Base-by-base conservation (phyloP, 2,113 vertebrate species). In the Gymnocephalus cernua region DNA sequence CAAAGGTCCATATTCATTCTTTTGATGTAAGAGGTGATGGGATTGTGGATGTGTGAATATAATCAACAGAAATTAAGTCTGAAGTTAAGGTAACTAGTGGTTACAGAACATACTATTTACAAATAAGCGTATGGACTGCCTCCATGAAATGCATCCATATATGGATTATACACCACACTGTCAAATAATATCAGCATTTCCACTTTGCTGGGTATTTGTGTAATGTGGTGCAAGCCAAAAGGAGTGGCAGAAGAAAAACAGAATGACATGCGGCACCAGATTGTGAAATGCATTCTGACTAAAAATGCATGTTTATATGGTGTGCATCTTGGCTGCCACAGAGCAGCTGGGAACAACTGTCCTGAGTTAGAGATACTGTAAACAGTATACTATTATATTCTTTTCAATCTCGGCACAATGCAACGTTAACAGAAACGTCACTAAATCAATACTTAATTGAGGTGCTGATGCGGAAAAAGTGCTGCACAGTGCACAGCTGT, bases 211-310 rank as follows among this genome's bases (percentile, higher is more conserved):
- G 63, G 58, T 51, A 53, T 86, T 77, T 86, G 70, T 85, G 77
- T 64, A 70, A 82, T 56, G 57, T 69, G 64, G 48, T 69, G 63
- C 54, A 79, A 83, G 70, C 18, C 19, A 69, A 74, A 35, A 53
- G 66, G 81, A 76, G 59, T 66, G 11, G 80, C 67, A 77, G 77
- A 64, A 73, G 45, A 66, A 57, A 84, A 80, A 76, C 56, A 61
- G 35, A 80, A 64, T 71, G 77, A 78, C 27, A 47, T 23, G 29
- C 53, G 41, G 66, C 67, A 59, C 61, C 29, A 50, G 62, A 59
- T 50, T 54, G 63, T 68, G 53, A 86, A 83, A 91, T 56, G 47
- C 71, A 57, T 79, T 83, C 48, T 82, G 84, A 89, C 81, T 89
- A 74, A 75, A 80, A 48, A 61, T 69, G 71, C 59, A 73, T 77